phyloP scores from a whole-genome alignment of 1,140 invertebrate genomes.

The Ridgeia piscesae region DNA sequence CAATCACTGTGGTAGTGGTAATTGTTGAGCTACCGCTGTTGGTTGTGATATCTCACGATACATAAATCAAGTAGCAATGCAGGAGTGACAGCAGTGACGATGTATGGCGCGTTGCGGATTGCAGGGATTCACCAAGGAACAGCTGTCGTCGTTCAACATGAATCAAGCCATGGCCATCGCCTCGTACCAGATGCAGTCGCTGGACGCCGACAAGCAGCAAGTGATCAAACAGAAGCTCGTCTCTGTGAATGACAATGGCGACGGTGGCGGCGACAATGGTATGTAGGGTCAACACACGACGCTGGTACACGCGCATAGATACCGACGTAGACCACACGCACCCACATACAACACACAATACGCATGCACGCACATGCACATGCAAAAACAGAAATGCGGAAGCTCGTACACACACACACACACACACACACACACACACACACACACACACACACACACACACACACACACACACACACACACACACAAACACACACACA shows the following conservation, averaged over 20 bases:
- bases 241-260: background rate
- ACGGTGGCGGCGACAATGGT: background rate
- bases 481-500: too few relatives aligned
- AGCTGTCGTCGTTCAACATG: background rate
- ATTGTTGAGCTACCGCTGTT: background rate
- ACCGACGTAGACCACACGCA: too few relatives aligned
- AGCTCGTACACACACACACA: too few relatives aligned
- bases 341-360: too few relatives aligned
- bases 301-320: too few relatives aligned
- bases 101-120: background rate
- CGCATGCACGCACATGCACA: too few relatives aligned
- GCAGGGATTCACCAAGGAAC: slow-evolving; percentile 21
- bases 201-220: slow-evolving; percentile 19
- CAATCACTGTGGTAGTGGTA: background rate
- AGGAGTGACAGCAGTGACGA: background rate
- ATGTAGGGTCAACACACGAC: background rate
- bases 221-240: slow-evolving; percentile 8
- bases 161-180: slow-evolving; percentile 14
- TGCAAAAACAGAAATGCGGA: too few relatives aligned
- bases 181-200: slow-evolving; percentile 12
- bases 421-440: too few relatives aligned
- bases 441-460: too few relatives aligned
- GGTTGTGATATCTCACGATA: too few relatives aligned
- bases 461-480: too few relatives aligned
- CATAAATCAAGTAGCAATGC: too few relatives aligned